These are phyloP conservation scores for Axinella damicornis DNA, from an alignment of 37 sponge, comb jelly and placozoan genomes.

Conservation along the genomic window DNA sequence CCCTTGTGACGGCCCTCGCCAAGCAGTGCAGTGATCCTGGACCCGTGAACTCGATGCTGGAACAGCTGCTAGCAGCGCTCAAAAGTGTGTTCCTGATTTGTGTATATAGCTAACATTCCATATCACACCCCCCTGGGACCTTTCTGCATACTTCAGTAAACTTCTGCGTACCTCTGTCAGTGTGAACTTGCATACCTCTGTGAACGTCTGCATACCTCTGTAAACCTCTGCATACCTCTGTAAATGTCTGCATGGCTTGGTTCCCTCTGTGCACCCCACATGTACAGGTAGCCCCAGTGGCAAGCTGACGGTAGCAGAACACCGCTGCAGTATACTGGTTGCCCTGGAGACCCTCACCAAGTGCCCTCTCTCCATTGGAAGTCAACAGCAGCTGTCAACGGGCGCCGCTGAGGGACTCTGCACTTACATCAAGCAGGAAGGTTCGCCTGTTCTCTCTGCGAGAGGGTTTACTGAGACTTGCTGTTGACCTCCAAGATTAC, in stretches of 20 bases:
- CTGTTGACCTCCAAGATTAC: background rate
- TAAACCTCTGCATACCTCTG: no score
- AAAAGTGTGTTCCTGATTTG: conserved; percentile 54
- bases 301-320: conserved; percentile 51
- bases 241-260: no score
- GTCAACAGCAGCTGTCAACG: conserved; percentile 33
- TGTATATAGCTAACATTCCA: no score
- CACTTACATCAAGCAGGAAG: conserved; percentile 48
- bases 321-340: conserved; percentile 33
- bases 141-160: no score
- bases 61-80: conserved; percentile 38
- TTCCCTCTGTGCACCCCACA: no score
- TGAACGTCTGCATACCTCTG: no score
- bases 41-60: background rate
- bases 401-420: conserved; percentile 18
- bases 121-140: no score
- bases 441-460: conserved; percentile 13
- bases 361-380: conserved; percentile 52
- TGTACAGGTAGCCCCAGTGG: conserved; percentile 46
- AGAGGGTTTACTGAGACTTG: background rate
- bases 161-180: no score
- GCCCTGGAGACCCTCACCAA: conserved; percentile 25
- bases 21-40: conserved; percentile 62
- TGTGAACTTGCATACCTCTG: no score
- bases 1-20: conserved; percentile 33